Evolutionary conservation across 2,113 vertebrate species (phyloP), one percentile per base, ranked within the genome.

Genomic region (Halichoerus grypus): DNA sequence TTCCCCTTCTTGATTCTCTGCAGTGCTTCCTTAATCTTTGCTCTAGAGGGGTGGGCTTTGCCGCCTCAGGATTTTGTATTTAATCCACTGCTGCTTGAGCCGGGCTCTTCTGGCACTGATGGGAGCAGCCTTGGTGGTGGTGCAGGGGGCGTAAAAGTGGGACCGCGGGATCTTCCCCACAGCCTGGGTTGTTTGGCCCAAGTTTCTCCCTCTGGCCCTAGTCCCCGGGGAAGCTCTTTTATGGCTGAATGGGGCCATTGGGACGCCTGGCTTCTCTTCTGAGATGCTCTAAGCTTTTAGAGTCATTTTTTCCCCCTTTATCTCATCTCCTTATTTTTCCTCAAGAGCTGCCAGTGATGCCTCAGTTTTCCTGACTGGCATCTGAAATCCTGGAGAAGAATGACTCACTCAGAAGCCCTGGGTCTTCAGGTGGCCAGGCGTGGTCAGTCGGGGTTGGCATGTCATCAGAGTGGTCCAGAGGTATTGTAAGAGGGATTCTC

Each of bases 41-140:
- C 86, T 89, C 82, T 57, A 10, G 87, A 74, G 83, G 19, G 42
- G n/a, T 76, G 55, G 74, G 67, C 97, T 98, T 95, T 96, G 97
- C 95, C 49, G 13, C 95, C 95, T 98, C 94, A 97, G 95, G 92
- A 63, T 79, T 97, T 98, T 95, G 57, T 69, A 33, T 95, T 97
- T 96, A 96, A 76, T 87, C 83, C 65, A 4, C 93, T 49, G 94
- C 95, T 97, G 79, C 74, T 33, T 49, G 65, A 81, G 53, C 57
- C 28, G 8, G 4, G 88, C 95, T 71, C 61, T 82, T 36, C 74
- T 24, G 57, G 49, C 31, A 7, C 76, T 18, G 26, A 42, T 5
- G 33, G 57, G 51, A 80, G 28, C 22, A n/a, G n/a, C 33, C 83
- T 72, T 28, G 19, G 89, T 10, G 59, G 28, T 3, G 2, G 6